A percentile compares a stretch with the other conserved stretches of the same genome.
Evolutionary conservation across 35 echinoderm and acorn worm genomes (phyloP).

Genomic region (Hemicentrotus pulcherrimus): DNA sequence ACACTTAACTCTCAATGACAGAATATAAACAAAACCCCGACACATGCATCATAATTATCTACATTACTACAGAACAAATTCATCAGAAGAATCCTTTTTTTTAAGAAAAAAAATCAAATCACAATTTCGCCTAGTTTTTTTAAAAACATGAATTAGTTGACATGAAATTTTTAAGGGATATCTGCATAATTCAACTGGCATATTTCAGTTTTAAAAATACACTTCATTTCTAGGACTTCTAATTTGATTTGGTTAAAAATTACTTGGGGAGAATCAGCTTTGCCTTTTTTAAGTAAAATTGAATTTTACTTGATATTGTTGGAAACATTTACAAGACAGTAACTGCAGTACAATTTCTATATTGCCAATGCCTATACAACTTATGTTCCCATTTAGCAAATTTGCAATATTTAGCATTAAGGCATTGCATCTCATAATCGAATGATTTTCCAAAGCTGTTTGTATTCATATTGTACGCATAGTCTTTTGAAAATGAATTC

Average conservation of each 20-base stretch:
- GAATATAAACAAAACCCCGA: neutral
- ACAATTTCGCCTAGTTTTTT: neutral
- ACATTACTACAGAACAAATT: neutral
- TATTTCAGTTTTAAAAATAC: neutral
- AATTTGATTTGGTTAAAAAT: neutral
- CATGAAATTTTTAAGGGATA: neutral
- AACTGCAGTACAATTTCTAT: too few species aligned
- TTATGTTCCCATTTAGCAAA: too few species aligned
- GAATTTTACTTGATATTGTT: too few species aligned
- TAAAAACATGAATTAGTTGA: neutral
- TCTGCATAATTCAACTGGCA: slow-evolving; percentile 2
- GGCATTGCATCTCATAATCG: too few species aligned
- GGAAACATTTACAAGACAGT: too few species aligned
- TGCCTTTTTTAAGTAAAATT: too few species aligned
- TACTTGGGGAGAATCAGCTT: neutral
- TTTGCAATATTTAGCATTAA: too few species aligned
- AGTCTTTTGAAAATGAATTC: too few species aligned
- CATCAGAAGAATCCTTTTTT: neutral
- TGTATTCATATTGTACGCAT: too few species aligned
- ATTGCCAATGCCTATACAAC: too few species aligned
- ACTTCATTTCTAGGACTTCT: neutral
- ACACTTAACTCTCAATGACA: neutral
- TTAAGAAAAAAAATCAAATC: neutral
- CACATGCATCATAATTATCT: neutral
- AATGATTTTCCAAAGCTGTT: too few species aligned